Percentiles rank a stretch among this genome's conserved stretches.
Conservation (phyloP, 53 echinoderm and acorn worm species). For the Henricia sp. region DNA sequence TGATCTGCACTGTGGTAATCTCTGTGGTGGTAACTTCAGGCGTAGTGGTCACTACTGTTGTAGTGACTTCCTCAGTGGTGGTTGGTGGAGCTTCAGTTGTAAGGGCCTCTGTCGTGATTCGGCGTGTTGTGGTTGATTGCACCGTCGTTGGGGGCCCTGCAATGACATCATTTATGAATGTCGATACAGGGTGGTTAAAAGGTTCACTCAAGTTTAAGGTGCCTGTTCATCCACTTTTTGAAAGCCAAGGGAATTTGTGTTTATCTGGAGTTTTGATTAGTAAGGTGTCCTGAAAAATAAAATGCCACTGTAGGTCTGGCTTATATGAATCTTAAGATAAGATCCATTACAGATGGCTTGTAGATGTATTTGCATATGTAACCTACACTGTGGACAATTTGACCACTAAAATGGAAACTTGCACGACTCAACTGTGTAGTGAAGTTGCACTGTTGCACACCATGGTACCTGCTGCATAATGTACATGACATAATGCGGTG, state of each 20-base stretch:
- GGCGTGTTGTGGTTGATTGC: not conserved
- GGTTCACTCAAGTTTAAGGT: not conserved
- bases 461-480: no score
- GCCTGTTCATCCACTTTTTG: not conserved
- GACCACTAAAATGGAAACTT: no score
- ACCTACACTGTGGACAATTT: no score
- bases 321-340: no score
- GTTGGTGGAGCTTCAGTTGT: constrained; percentile 2
- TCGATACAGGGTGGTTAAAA: not conserved
- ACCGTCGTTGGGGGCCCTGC: not conserved
- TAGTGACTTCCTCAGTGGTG: not conserved
- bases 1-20: not conserved
- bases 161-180: not conserved
- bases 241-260: not conserved
- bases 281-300: not conserved
- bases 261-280: not conserved
- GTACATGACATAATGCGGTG: no score
- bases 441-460: no score
- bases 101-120: not conserved
- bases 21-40: not conserved
- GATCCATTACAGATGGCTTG: no score
- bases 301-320: no score
- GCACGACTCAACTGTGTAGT: no score
- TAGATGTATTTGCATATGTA: no score
- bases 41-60: not conserved